phyloP scores from a whole-genome alignment of 2,888 invertebrate species.

The Pteria penguin region DNA sequence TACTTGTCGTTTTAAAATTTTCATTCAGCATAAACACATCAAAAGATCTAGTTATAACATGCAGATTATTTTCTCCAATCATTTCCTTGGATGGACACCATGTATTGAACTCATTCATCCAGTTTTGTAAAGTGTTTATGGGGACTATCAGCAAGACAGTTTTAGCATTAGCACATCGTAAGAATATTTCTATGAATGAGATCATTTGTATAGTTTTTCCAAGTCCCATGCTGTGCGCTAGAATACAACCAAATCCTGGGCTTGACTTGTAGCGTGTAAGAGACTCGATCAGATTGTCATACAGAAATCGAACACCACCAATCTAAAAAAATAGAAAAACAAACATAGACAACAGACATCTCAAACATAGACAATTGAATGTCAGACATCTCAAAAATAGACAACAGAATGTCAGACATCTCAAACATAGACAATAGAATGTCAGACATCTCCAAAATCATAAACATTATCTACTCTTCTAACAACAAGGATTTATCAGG shows the following conservation, averaged over 20 bases:
- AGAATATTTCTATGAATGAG: slow-evolving; percentile 96
- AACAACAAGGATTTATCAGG: no score
- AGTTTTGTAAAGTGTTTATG: slow-evolving; percentile 98
- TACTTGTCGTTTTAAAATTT: slow-evolving; percentile 90
- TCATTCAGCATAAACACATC: slow-evolving; percentile 95
- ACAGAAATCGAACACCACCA: slow-evolving; percentile 96
- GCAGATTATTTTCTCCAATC: slow-evolving; percentile 81
- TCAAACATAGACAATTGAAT: no score
- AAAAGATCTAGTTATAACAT: slow-evolving; percentile 89
- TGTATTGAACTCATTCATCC: slow-evolving; percentile 98
- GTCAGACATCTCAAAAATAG: no score
- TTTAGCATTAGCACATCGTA: slow-evolving; percentile 92
- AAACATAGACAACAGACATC: no score
- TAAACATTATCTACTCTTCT: no score
- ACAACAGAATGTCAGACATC: no score
- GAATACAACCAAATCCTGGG: slow-evolving; percentile 96
- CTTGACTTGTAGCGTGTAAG: slow-evolving; percentile 91
- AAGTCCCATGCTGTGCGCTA: slow-evolving; percentile 99
- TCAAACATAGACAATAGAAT: no score
- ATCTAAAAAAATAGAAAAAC: slow-evolving; percentile 84
- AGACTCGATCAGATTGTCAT: slow-evolving; percentile 98
- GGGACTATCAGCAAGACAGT: slow-evolving; percentile 98
- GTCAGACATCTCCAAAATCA: no score
- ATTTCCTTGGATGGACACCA: slow-evolving; percentile 87
- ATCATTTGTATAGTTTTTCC: slow-evolving; percentile 97